phyloP scores from a whole-genome alignment of 1,140 invertebrate species.

The Hermatobates lingyangjiaoensis region DNA sequence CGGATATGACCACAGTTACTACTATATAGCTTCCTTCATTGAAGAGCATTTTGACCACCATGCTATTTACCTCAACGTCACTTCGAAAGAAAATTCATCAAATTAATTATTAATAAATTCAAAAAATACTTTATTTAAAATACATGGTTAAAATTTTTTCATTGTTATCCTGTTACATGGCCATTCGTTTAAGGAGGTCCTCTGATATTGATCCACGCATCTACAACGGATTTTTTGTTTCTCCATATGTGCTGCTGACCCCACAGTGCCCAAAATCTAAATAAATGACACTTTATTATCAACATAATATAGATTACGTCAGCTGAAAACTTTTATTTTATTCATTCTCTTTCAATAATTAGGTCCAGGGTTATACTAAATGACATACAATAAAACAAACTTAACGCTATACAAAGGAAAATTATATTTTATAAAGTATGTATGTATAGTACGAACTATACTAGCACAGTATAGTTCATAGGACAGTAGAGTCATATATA shows the following conservation, averaged over 20 bases:
- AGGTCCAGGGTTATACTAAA: not conserved
- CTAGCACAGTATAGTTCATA: too few relatives aligned
- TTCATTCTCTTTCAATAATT: not conserved
- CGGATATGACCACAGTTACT: conserved; percentile 88
- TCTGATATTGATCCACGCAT: conserved; percentile 1
- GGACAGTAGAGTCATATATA: too few relatives aligned
- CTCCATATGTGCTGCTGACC: conserved; percentile 4
- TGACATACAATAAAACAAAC: not conserved
- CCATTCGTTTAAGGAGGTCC: too few relatives aligned
- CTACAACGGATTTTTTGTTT: not conserved
- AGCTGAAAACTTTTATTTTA: not conserved
- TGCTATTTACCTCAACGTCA: conserved; percentile 36
- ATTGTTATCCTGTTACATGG: too few relatives aligned
- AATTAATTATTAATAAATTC: too few relatives aligned
- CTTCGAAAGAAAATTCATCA: too few relatives aligned
- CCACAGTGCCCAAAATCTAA: conserved; percentile 8
- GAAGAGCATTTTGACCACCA: conserved; percentile 86
- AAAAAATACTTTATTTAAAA: too few relatives aligned
- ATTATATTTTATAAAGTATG: not conserved
- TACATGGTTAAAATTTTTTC: too few relatives aligned
- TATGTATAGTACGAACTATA: not conserved
- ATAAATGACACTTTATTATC: not conserved
- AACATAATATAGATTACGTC: not conserved
- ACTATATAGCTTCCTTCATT: conserved; percentile 82
- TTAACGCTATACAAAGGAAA: not conserved